Percentiles rank a stretch among this genome's conserved stretches.
phyloP scores from a whole-genome alignment of 30 jellyfish, hydroid and myxozoan species.

The Aurelia aurita complex sp. Pacific region DNA sequence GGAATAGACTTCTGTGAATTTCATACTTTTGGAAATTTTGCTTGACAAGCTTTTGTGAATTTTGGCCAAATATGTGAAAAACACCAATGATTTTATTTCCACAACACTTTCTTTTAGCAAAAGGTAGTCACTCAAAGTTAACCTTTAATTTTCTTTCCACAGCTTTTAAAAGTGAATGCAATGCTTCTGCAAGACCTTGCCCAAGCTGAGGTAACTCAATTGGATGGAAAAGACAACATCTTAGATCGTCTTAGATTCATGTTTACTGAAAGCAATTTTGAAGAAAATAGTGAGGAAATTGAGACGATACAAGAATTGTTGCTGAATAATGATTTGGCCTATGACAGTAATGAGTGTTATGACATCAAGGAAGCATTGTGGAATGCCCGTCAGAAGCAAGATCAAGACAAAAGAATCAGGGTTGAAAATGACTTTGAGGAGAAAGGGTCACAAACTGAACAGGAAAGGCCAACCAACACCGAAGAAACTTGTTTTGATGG shows the following conservation, averaged over 20 bases:
- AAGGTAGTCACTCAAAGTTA: neutral
- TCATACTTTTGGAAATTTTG: too few relatives aligned
- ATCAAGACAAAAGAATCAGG: neutral
- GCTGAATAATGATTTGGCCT: constrained; percentile 1
- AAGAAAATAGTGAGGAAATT: constrained; percentile 3
- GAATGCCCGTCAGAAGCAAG: too few relatives aligned
- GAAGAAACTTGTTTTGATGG: too few relatives aligned
- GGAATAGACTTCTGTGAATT: too few relatives aligned
- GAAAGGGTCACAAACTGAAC: too few relatives aligned
- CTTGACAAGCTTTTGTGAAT: too few relatives aligned
- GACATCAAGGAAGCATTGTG: neutral
- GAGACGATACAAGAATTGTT: constrained; percentile 40
- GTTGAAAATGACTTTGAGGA: neutral
- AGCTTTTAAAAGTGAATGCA: constrained; percentile 59
- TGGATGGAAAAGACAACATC: neutral
- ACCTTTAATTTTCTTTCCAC: neutral
- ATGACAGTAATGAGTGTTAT: neutral
- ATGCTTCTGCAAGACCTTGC: constrained; percentile 48
- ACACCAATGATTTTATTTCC: too few relatives aligned
- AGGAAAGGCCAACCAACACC: too few relatives aligned
- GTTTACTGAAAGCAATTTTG: constrained; percentile 27
- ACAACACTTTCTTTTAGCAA: too few relatives aligned
- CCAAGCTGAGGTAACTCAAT: neutral
- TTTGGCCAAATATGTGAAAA: too few relatives aligned
- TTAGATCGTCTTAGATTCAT: constrained; percentile 41